phyloP scores from a whole-genome alignment of 2,797 vertebrate species.

The Diceros bicornis region DNA sequence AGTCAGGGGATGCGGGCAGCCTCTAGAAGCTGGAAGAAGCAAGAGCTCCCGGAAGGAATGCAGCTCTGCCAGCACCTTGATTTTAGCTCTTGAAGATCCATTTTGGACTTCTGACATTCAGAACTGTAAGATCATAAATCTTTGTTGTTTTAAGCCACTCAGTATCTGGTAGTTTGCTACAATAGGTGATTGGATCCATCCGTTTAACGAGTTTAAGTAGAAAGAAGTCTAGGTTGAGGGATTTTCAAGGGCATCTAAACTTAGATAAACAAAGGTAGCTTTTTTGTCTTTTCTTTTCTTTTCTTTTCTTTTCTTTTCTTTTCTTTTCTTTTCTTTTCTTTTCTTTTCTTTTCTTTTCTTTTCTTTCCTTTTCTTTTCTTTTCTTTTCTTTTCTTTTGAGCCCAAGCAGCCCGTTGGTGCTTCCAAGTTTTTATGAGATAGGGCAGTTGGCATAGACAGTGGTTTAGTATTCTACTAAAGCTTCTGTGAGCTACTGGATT shows the following conservation, averaged over 20 bases:
- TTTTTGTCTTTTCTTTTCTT: no score
- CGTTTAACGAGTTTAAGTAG: neutral
- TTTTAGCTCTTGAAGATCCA: neutral
- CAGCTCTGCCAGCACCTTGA: neutral
- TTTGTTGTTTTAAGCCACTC: neutral
- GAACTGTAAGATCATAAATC: neutral
- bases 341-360: no score
- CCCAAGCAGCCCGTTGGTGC: neutral
- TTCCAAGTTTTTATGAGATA: constrained; percentile 50
- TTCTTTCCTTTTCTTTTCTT: no score
- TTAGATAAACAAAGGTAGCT: neutral
- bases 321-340: no score
- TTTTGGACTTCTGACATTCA: neutral
- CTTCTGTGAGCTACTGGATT: constrained; percentile 8
- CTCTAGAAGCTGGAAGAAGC: neutral
- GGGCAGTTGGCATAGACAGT: neutral
- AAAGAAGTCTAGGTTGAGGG: neutral
- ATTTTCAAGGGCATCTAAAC: neutral
- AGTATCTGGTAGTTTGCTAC: neutral
- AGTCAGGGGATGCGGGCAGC: neutral
- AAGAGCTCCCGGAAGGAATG: neutral
- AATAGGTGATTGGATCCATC: neutral
- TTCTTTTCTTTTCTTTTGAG: no score
- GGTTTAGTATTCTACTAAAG: neutral
- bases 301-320: no score